A percentile compares a stretch with the other conserved stretches of the same genome.
Conservation (phyloP, 2,797 vertebrate genomes). For the Periophthalmus magnuspinnatus region DNA sequence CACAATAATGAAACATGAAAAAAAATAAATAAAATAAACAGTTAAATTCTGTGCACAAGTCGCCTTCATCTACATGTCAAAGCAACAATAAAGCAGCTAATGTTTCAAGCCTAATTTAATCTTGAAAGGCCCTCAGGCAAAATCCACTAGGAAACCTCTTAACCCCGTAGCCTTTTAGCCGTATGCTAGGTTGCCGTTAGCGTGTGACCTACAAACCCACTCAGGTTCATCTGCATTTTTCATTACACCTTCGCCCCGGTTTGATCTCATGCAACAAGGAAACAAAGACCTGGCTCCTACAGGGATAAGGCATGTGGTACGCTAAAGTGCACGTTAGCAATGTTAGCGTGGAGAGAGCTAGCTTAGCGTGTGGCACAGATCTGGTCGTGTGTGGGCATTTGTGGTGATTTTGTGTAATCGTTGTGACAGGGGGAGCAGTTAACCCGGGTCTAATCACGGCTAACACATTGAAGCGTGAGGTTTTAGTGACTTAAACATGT, state of each 20-base stretch:
- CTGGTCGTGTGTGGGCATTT: neutral
- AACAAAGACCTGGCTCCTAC: neutral
- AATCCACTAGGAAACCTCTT: neutral
- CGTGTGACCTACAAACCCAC: neutral
- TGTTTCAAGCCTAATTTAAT: neutral
- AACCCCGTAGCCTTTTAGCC: neutral
- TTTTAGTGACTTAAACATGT: neutral
- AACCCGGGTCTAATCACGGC: neutral
- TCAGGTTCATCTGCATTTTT: slow-evolving; percentile 1
- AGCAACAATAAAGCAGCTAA: neutral
- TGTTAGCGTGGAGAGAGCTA: neutral
- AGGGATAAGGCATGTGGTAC: neutral
- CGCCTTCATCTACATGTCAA: neutral
- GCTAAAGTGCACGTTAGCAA: neutral
- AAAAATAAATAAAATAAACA: neutral
- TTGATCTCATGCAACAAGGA: neutral
- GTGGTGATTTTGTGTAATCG: neutral
- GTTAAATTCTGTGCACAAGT: neutral
- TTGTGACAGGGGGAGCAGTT: neutral
- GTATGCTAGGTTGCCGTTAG: neutral
- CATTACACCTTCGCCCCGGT: neutral
- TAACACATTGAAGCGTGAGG: neutral
- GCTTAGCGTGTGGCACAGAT: neutral
- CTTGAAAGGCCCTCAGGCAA: neutral
- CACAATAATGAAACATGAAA: too few species aligned